Conservation (phyloP, 2,113 vertebrate genomes). For the Uria aalge region DNA sequence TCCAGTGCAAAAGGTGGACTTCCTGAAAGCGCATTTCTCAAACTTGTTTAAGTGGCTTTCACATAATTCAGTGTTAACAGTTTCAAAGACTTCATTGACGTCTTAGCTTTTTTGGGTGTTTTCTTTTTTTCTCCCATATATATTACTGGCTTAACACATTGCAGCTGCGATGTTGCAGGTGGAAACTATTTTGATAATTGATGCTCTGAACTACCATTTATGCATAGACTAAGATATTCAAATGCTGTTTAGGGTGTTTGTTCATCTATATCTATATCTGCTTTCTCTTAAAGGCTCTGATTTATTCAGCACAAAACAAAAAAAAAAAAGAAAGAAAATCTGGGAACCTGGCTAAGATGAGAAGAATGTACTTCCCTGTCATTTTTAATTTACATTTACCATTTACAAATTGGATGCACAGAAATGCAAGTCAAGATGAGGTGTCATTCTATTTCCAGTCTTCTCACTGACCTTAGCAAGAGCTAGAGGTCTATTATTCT, state of each 20-base stretch:
- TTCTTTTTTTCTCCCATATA: not conserved
- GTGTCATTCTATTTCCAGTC: not conserved
- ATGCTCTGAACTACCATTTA: slow-evolving; percentile 27
- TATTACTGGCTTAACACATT: not conserved
- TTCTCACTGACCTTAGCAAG: not conserved
- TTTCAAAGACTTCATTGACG: not conserved
- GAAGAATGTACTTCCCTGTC: not conserved
- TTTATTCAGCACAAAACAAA: not conserved
- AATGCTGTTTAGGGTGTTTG: not conserved
- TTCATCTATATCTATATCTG: not conserved
- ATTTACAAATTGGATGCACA: not conserved
- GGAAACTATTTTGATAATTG: slow-evolving; percentile 25
- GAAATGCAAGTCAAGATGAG: not conserved
- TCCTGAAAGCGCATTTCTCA: not conserved
- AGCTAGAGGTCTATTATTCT: not conserved
- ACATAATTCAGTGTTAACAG: not conserved
- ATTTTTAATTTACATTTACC: too few relatives aligned
- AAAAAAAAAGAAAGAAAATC: not conserved
- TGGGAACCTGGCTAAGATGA: not conserved
- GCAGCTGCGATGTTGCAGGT: slow-evolving; percentile 6
- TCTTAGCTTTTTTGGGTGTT: not conserved
- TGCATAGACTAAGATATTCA: not conserved
- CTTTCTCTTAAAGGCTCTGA: not conserved
- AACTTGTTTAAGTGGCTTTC: not conserved
- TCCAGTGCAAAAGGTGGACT: not conserved